Conservation (phyloP, 2,888 invertebrate genomes). For the Cheilosia soror region DNA sequence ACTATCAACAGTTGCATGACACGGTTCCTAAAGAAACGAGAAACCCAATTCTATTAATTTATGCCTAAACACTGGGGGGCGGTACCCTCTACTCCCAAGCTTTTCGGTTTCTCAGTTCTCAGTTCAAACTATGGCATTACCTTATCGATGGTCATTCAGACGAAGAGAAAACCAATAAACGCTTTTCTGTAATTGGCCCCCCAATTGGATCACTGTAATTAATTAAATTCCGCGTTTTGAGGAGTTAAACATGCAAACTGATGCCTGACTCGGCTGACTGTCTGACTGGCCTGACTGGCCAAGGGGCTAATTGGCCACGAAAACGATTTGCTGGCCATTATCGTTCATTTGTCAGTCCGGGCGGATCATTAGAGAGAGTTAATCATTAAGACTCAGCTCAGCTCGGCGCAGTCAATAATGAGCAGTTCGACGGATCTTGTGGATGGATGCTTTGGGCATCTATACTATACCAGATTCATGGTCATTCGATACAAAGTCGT, state of each 20-base stretch:
- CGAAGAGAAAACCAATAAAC: constrained; percentile 55
- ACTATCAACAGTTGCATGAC: constrained; percentile 32
- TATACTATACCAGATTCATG: constrained; percentile 46
- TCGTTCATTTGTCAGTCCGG: constrained; percentile 71
- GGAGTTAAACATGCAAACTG: constrained; percentile 56
- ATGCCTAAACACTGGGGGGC: constrained; percentile 4
- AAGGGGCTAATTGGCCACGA: constrained; percentile 73
- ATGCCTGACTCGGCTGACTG: background rate
- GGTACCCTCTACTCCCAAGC: background rate
- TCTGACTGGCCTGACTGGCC: constrained; percentile 39
- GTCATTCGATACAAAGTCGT: constrained; percentile 41
- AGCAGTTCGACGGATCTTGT: constrained; percentile 31
- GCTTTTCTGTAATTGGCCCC: constrained; percentile 48
- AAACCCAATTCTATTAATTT: background rate
- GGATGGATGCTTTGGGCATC: constrained; percentile 54
- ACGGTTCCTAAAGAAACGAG: constrained; percentile 13
- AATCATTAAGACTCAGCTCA: constrained; percentile 54
- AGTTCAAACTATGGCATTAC: background rate
- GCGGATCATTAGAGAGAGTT: constrained; percentile 68
- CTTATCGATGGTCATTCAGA: constrained; percentile 1
- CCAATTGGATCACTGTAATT: constrained; percentile 70
- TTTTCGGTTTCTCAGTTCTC: background rate
- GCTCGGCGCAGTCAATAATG: constrained; percentile 42
- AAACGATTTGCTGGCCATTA: constrained; percentile 69
- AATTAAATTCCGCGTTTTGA: constrained; percentile 65